Base-by-base conservation (phyloP, 1,140 invertebrate species). In the Pseudomyrmex dendroicus region DNA sequence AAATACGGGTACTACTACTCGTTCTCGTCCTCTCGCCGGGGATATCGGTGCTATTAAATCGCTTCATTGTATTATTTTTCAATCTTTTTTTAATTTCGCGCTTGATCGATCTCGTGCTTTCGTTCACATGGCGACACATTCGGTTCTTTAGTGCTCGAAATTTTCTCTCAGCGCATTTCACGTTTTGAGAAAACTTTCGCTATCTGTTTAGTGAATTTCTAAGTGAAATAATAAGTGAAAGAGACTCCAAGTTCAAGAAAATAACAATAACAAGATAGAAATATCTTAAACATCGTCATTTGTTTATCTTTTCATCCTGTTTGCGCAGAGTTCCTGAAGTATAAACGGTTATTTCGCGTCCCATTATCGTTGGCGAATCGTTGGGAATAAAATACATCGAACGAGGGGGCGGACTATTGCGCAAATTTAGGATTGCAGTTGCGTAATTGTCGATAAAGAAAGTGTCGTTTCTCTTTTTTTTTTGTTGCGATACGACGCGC, bases 21-120 rank as follows among this genome's bases (percentile, higher is more conserved):
- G 20, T 9, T 17, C 62, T 20, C n/a, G 52, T 15, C 48, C 35
- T 7, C 35, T 35, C 35, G 35, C 35, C 35, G 35, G 35, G 63
- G 7, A 54, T 48, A 67, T 67, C 66, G 59, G 25, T 66, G 63
- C 91, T 91, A 90, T 90, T 91, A 91, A 91, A 91, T 90, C 87
- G 89, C 88, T 89, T 89, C 85, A 90, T 87, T 86, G 86, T 89
- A 87, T 88, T 86, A 85, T 67, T 84, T 63, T 10, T 2, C 15
- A 12, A 35, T 17, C 25, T 56, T 17, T 35, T 2, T 12, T 25
- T 25, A 25, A 15, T 48, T 35, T 70, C 20, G 2, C 10, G 12
- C 25, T 66, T 17, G 48, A 66, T 76, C 13, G 57, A 8, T 52
- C 61, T 9, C 62, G 22, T 15, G 62, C 25, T 77, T 52, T n/a